Base-by-base conservation (phyloP, 2,888 invertebrate genomes). In the Xiphydria camelus region DNA sequence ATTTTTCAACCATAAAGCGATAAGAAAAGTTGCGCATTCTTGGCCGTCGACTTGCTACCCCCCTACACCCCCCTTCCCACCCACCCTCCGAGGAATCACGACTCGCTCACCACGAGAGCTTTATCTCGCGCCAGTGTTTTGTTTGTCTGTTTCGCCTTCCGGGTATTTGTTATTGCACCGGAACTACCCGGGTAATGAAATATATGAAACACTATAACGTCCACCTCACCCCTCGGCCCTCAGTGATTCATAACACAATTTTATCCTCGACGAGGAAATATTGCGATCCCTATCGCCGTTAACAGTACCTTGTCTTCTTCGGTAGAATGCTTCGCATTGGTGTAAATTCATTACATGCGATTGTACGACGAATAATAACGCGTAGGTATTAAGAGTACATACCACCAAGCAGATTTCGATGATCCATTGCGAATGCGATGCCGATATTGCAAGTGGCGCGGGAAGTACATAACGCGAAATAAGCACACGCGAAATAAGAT, bases 211-310 rank as follows among this genome's bases (percentile, higher is more conserved):
- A 22, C 19, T 18, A 14, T 17, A n/a, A n/a, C n/a, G 43, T 49
- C 40, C 45, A 36, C 49, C 23, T 33, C 48, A 45, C 38, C 49
- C 47, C 41, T 47, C 19, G 45, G 44, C n/a, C n/a, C n/a, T 40
- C 48, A 44, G 55, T 62, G 62, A 64, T 62, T 64, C 62, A 62
- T 64, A 63, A 64, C 57, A 45, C 59, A 61, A 62, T 62, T 45
- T 59, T 55, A 57, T 60, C 53, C 56, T 37, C 49, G n/a, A n/a
- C n/a, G 47, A 54, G 52, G 49, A 61, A 59, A 59, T 61, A 61
- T 58, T 57, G 56, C 57, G 47, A 62, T 58, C 58, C 55, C 50
- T 43, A 51, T 43, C 49, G 43, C 49, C 54, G 51, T 57, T 57
- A 61, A 61, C 59, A 55, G 59, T 51, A 31, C 17, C 40, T 32